Evolutionary conservation across 2,113 vertebrate genomes (phyloP), one percentile per base, ranked within the genome.

Genomic region (Archocentrus centrarchus): DNA sequence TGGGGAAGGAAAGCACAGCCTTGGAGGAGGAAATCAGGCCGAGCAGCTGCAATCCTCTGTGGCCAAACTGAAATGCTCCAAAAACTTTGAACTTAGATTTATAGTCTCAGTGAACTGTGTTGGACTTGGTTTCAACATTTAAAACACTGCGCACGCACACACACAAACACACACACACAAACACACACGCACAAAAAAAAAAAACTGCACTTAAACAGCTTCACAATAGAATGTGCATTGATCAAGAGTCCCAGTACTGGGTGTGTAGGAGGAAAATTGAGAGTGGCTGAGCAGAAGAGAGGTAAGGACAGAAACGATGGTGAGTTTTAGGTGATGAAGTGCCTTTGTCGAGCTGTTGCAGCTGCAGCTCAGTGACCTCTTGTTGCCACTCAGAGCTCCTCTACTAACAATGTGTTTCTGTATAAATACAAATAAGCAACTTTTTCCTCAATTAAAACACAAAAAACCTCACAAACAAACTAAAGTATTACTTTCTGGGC

Each of bases 301-400:
- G 66, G 81, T 81, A 64, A 60, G 83, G 37, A 83, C 81, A 86
- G 83, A 60, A 85, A 88, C 37, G 1, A 85, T 88, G 89, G 78
- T 90, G 88, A 64, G 77, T 86, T 87, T 88, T 78, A 81, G 84
- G 79, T 89, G 89, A 90, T 91, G 79, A 83, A 91, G 81, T 75
- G 87, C 90, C 90, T 89, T 76, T 30, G 6, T 76, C 32, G 24
- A 84, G 87, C 86, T 64, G 62, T 68, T 87, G 84, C 92, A 94
- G 83, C 89, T 91, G 93, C 86, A 94, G 81, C 84, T 91, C 91
- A 87, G 88, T 93, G 92, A 89, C 88, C 91, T 83, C 81, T 80
- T 79, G 83, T 58, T 75, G 84, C 80, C 78, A 62, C 82, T 82
- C 86, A 27, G 66, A 82, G 77, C 70, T 57, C 37, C 83, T 70